These are phyloP conservation scores for Leistus spinibarbis DNA, from an alignment of 2,888 invertebrate species.

Conservation along the genomic window DNA sequence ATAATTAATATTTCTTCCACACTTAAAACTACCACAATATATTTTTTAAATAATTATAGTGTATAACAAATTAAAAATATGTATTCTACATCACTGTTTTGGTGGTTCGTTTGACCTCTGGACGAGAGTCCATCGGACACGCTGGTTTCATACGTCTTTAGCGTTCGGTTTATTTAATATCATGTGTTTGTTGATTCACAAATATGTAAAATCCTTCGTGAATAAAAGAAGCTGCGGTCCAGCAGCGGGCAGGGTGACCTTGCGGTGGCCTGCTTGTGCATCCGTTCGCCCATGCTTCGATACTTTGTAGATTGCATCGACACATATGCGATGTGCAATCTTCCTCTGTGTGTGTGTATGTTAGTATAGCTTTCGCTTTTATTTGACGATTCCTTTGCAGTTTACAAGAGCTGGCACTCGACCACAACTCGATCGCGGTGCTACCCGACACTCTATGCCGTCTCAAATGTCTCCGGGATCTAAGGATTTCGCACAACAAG, in stretches of 20 bases:
- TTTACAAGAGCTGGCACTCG: constrained; percentile 72
- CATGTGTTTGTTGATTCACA: neutral
- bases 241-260: neutral
- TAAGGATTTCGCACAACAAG: constrained; percentile 66
- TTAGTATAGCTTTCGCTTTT: constrained; percentile 47
- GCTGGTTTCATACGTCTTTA: too few relatives aligned
- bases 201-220: neutral
- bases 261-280: constrained; percentile 54
- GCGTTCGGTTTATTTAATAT: too few relatives aligned
- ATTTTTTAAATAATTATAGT: too few relatives aligned
- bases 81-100: too few relatives aligned
- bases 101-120: too few relatives aligned
- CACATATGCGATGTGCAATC: neutral
- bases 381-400: constrained; percentile 58
- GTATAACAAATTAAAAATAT: too few relatives aligned
- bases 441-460: constrained; percentile 66
- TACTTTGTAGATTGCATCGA: neutral
- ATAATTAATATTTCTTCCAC: too few relatives aligned
- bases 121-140: too few relatives aligned
- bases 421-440: constrained; percentile 73
- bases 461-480: constrained; percentile 64
- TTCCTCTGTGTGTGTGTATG: neutral
- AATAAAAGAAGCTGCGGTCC: too few relatives aligned
- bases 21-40: too few relatives aligned
- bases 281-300: constrained; percentile 45